Evolutionary conservation across 2,113 vertebrate species (phyloP).

Genomic region (Pseudopodoces humilis): DNA sequence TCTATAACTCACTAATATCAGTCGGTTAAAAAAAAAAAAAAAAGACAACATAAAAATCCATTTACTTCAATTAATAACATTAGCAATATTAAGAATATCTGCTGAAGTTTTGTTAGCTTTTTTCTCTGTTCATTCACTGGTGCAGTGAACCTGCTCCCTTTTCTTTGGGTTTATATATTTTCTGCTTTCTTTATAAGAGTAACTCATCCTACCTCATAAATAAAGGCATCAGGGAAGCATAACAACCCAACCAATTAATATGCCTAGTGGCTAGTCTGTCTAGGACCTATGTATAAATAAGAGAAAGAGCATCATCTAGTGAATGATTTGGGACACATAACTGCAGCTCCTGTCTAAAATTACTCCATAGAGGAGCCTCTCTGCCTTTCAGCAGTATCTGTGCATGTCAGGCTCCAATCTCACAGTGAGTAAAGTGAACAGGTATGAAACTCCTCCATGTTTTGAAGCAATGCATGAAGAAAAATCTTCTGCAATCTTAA

Average conservation of each 20-base stretch:
- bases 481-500: background rate
- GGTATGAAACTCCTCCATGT: background rate
- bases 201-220: background rate
- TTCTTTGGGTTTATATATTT: background rate
- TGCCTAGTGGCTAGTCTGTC: background rate
- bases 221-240: background rate
- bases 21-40: background rate
- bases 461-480: background rate
- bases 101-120: fast-evolving
- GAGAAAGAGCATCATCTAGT: constrained; percentile 5
- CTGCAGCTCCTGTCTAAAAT: background rate
- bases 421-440: background rate
- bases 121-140: background rate
- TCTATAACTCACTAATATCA: background rate
- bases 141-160: background rate
- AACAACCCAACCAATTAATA: background rate
- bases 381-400: background rate
- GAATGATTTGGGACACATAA: background rate
- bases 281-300: background rate
- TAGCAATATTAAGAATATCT: background rate
- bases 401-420: background rate
- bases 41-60: background rate
- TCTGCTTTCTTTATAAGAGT: background rate
- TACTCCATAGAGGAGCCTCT: background rate
- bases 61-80: background rate